Conservation (phyloP, 2,797 vertebrate species). For the Austrolebias charrua region DNA sequence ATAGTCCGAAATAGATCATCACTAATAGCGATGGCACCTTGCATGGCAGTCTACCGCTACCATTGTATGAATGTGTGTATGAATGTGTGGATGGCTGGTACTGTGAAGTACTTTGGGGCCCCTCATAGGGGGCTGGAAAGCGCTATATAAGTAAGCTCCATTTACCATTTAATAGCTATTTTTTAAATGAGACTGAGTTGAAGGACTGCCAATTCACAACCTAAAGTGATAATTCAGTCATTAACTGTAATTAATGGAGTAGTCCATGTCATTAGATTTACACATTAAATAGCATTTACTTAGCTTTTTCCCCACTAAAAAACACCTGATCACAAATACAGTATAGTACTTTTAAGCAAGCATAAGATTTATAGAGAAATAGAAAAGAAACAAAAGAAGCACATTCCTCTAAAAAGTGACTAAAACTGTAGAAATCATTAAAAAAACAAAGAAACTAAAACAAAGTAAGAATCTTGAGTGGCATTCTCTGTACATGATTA, state of each 20-base stretch:
- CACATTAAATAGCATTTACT: constrained; percentile 43
- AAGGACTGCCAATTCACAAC: constrained; percentile 56
- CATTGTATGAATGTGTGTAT: too few species aligned
- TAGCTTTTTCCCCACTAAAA: constrained; percentile 49
- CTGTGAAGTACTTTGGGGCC: too few species aligned
- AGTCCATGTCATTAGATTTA: constrained; percentile 62
- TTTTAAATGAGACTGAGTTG: constrained; percentile 49
- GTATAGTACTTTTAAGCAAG: constrained; percentile 71
- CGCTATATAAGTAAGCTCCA: too few species aligned
- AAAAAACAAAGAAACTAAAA: constrained; percentile 6
- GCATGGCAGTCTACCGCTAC: too few species aligned
- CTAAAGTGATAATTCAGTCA: constrained; percentile 49
- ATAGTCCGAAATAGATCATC: constrained; percentile 55
- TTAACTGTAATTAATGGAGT: constrained; percentile 59
- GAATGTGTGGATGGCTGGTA: too few species aligned
- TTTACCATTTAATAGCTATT: too few species aligned
- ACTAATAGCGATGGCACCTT: constrained; percentile 40
- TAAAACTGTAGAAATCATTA: constrained; percentile 50
- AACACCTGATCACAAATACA: constrained; percentile 68
- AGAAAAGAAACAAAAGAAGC: constrained; percentile 48
- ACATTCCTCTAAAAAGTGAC: constrained; percentile 63
- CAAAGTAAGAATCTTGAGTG: constrained; percentile 34
- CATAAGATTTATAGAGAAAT: constrained; percentile 65
- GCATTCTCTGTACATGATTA: constrained; percentile 61
- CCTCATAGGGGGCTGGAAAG: too few species aligned